Base-by-base conservation (phyloP, 2,888 invertebrate genomes). In the Operophtera brumata region DNA sequence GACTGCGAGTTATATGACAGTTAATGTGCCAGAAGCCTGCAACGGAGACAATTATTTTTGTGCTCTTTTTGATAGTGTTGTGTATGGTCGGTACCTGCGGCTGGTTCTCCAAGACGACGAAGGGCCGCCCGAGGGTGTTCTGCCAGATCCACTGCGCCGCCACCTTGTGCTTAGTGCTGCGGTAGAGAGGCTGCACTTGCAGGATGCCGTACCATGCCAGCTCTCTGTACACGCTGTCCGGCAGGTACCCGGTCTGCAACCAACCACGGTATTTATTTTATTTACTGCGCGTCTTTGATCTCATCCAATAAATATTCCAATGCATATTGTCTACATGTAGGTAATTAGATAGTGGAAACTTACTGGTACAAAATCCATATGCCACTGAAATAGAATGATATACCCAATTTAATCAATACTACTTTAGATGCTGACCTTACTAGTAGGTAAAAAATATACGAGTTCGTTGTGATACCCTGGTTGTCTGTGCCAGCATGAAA, bases 161-260 rank as follows among this genome's bases (percentile, higher is more conserved):
- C 13, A 59, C 56, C 30, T 51, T 55, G 46, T 55, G 47, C 49
- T 59, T 59, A 25, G 55, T 47, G 40, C 52, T 59, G 42, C 28
- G 14, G 43, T 40, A 51, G 5, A 59, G 36, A 4, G 59, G 59
- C 34, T 59, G 59, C 20, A 59, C 47, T n/a, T 59, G 59, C 35
- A 51, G 44, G 25, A 59, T 59, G 2, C 55, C 56, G 26, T 56
- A 59, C 59, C 59, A 59, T 2, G 55, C 59, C 28, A 59, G 40
- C 41, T 59, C 59, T 6, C 55, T 30, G 46, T 59, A 59, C 8
- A 59, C 59, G 42, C 52, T 59, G 41, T 59, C 59, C 26, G 59
- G 59, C 4, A 59, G 36, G 37, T 48, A 56, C 1, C 59, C 56
- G 10, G 48, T 59, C 59, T 59, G 10, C 4, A 20, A 13, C 6